These are phyloP conservation scores for Achlya flavicornis DNA, from an alignment of 2,888 invertebrate genomes.

Conservation along the genomic window DNA sequence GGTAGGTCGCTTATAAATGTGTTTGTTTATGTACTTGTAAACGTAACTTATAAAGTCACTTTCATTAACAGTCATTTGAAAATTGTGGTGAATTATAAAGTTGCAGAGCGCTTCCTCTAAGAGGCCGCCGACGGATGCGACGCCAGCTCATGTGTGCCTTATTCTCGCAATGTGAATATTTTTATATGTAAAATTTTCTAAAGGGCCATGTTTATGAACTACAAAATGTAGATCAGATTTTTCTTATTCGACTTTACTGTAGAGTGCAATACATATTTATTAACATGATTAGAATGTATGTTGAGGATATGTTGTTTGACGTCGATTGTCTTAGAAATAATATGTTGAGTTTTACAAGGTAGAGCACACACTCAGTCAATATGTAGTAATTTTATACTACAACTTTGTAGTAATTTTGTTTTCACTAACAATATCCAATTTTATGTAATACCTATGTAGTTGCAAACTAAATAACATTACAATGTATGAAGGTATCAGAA, in stretches of 20 bases:
- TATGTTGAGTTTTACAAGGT: conserved; percentile 23
- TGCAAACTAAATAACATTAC: conserved; percentile 54
- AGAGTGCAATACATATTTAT: conserved; percentile 77
- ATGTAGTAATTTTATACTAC: conserved; percentile 42
- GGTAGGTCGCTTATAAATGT: conserved; percentile 74
- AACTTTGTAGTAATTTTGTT: conserved; percentile 51
- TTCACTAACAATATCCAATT: conserved; percentile 67
- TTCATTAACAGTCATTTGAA: conserved; percentile 33
- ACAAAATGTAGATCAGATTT: conserved; percentile 38
- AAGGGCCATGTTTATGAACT: conserved; percentile 16
- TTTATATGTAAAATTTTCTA: conserved; percentile 24
- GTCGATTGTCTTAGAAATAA: conserved; percentile 30
- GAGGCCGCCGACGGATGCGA: conserved; percentile 29
- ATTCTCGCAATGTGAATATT: conserved; percentile 47
- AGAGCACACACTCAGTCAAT: conserved; percentile 38
- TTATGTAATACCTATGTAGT: conserved; percentile 56
- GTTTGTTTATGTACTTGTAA: conserved; percentile 75
- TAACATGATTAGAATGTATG: conserved; percentile 36
- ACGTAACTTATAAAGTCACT: conserved; percentile 68
- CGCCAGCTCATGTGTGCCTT: conserved; percentile 73
- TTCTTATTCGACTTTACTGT: conserved; percentile 48
- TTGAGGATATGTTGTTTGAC: conserved; percentile 32
- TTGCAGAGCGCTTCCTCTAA: conserved; percentile 55
- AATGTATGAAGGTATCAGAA: conserved; percentile 43
- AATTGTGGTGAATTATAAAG: conserved; percentile 29